phyloP scores from a whole-genome alignment of 1,140 invertebrate species.

The Zaprionus ornatus region DNA sequence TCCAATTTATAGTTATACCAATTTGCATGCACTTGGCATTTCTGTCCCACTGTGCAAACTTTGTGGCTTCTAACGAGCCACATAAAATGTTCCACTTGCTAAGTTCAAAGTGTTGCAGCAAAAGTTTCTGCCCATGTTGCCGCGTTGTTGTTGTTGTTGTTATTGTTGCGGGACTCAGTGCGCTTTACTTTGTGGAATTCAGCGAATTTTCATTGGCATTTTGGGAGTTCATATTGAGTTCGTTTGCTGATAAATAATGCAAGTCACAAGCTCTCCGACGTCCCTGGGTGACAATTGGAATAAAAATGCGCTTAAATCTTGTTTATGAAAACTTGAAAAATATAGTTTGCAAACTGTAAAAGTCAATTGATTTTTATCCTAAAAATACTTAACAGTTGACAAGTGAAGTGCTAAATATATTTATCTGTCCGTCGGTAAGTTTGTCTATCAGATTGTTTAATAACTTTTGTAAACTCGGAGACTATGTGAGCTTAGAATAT shows the following conservation, averaged over 20 bases:
- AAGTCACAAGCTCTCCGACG: background rate
- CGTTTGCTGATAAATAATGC: constrained; percentile 17
- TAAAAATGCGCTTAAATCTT: background rate
- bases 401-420: background rate
- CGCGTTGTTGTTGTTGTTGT: background rate
- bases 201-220: constrained; percentile 20
- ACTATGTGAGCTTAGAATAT: no score
- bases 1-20: constrained; percentile 28
- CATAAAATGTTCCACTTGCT: constrained; percentile 52
- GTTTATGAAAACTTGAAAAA: background rate
- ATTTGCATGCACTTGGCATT: background rate
- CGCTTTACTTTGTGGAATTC: constrained; percentile 17
- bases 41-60: constrained; percentile 40
- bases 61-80: constrained; percentile 50
- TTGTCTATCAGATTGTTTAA: no score
- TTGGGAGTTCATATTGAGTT: background rate
- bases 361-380: background rate
- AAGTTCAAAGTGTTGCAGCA: constrained; percentile 52
- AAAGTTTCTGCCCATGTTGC: constrained; percentile 23
- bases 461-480: no score
- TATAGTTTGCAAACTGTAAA: background rate
- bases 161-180: background rate
- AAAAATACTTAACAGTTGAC: background rate
- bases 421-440: no score
- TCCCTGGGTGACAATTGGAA: background rate